Base-by-base conservation (phyloP, 2,888 invertebrate species). In the Dromius quadrimaculatus region DNA sequence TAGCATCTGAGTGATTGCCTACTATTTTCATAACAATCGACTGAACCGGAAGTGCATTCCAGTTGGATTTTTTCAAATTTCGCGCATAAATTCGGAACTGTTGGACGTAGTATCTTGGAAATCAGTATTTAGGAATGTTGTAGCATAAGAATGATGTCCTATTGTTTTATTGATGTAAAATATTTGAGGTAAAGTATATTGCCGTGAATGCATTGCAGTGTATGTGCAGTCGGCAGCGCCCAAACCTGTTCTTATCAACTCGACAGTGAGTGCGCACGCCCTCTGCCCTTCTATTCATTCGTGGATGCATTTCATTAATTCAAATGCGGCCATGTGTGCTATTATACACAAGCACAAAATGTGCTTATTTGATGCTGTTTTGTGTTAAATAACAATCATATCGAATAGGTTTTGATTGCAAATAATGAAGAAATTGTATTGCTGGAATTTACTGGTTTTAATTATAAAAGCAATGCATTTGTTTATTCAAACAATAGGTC, bases 301-400 rank as follows among this genome's bases (percentile, higher is more conserved):
- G 28, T 28, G 28, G 50, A 23, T 34, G 57, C 57, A 57, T 57
- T 57, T 57, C 32, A 57, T 57, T 34, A 57, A 34, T 32, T 57
- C 36, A 15, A 32, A 9, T 43, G 43, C 32, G 34, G 19, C 57
- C 57, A 45, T 19, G 45, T 45, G 45, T 45, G 45, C 45, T 45
- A 45, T n/a, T 20, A 45, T 45, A 17, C 57, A 34, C 1, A 43
- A 11, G 8, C 74, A 83, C 84, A 17, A 84, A 84, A 74, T 79
- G 83, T 66, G 84, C 47, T 17, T 85, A 77, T 82, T 84, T 36
- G 82, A 85, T 78, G 83, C 83, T 76, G 83, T 84, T 72, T 6
- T 8, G 41, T 15, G n/a, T 13, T n/a, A n/a, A n/a, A n/a, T n/a
- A n/a, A 41, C 41, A 41, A 41, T 41, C 13, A 11, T 41, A 41